Conservation (phyloP, 2,113 vertebrate genomes). For the Dipodomys ordii region DNA sequence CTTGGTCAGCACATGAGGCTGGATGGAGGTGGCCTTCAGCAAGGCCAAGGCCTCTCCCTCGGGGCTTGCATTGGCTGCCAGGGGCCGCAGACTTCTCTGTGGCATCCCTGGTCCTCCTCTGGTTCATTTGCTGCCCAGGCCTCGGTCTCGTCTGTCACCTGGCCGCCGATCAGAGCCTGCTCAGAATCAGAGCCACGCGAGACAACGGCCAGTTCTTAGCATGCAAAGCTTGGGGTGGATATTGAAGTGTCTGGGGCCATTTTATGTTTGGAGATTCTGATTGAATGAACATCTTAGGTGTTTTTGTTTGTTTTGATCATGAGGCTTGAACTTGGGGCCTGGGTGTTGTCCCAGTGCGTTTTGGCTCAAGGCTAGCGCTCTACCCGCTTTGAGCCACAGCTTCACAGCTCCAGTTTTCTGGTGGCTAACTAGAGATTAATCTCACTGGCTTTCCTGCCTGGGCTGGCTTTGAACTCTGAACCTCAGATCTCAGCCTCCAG, state of each 20-base stretch:
- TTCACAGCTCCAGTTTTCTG: too few species aligned
- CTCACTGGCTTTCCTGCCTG: too few species aligned
- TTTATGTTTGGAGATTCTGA: conserved; percentile 56
- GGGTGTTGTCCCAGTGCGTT: too few species aligned
- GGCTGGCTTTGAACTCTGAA: too few species aligned
- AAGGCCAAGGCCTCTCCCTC: background rate
- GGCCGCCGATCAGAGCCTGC: background rate
- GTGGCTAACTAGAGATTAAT: too few species aligned
- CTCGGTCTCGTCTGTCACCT: background rate
- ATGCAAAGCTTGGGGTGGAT: conserved; percentile 36
- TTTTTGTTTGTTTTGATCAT: too few species aligned
- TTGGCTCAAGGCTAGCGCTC: too few species aligned
- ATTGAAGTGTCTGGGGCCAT: conserved; percentile 55
- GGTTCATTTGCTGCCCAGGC: background rate
- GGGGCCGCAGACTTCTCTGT: background rate
- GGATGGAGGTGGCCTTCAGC: background rate
- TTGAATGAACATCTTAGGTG: background rate
- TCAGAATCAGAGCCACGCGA: conserved; percentile 20
- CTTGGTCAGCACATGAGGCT: too few species aligned
- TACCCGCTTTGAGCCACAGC: too few species aligned
- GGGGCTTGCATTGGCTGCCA: background rate
- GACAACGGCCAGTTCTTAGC: background rate
- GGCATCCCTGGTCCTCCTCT: background rate
- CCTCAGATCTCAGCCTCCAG: too few species aligned
- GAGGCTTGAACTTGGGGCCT: too few species aligned